Evolutionary conservation across 2,113 vertebrate genomes (phyloP), one percentile per base, ranked within the genome.

Genomic region (Platycercus adscitus): DNA sequence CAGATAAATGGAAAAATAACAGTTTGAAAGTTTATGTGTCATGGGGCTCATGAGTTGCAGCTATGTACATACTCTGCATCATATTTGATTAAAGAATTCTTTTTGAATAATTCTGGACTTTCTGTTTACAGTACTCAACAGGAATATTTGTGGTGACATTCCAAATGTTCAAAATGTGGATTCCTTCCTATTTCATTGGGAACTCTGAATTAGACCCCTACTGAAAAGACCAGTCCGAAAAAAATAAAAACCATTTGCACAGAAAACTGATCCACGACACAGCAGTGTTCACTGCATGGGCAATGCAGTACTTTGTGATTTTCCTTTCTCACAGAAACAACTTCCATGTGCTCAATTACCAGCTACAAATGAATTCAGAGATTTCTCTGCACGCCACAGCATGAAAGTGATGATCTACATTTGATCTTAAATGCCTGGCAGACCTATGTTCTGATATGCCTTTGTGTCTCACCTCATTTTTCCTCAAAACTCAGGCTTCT

Each of bases 281-380:
- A 21, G 44, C 37, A 75, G 9, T 13, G 18, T 81, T 91, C 50
- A 68, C 46, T 60, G 29, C 79, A 44, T 6, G 11, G 50, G 52
- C 64, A 94, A 56, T 44, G 47, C 23, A 71, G 4, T 78, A 63
- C 77, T 83, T 60, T 1, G 46, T 28, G 6, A 71, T 83, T 81
- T 95, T 89, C 84, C 11, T 37, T 71, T 77, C 93, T 86, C 79
- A 92, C 24, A 75, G 43, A 88, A 94, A 63, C 35, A 75, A 64
- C 52, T 90, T 93, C 43, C 56, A 84, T 29, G 58, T 50, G 25
- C 25, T 78, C 65, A 56, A 0, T 70, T 63, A 78, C 76, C 9
- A 5, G 16, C 72, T 88, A 35, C 17, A 83, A 79, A 33, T 31
- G 44, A 95, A 68, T 75, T 64, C 52, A 61, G 44, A 93, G 72